Base-by-base conservation (phyloP, 2,797 vertebrate species). In the Furcifer pardalis region DNA sequence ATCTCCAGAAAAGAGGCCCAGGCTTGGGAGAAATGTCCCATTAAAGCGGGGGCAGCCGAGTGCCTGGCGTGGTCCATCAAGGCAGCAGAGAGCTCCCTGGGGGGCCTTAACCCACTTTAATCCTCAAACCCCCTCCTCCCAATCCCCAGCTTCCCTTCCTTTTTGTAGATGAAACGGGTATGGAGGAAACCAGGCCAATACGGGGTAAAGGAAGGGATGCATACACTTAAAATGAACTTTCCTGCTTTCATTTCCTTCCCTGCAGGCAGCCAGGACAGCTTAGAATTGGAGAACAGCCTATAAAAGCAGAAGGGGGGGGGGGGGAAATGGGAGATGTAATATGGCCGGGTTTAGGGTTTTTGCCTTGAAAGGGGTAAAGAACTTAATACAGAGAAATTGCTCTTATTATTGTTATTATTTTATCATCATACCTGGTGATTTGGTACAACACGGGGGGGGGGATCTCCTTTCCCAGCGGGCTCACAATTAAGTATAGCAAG, bases 181-280 rank as follows among this genome's bases (percentile, higher is more conserved):
- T 0, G 0, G 69, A 1, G 4, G 3, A 49, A 2, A 77, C 60
- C 52, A 12, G 86, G 13, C 79, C 68, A 15, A n/a, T 75, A 42
- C 1, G 13, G 25, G 17, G 42, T 12, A 6, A 73, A 73, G 42
- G 74, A 46, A 37, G 40, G 52, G 83, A 27, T 49, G 37, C n/a
- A 15, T 15, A 62, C 30, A 46, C 52, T 69, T 32, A 49, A 82
- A 32, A 63, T 23, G 79, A 30, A 21, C n/a, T 69, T 37, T 82
- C 8, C 63, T 6, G 1, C 63, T 13, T 23, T 32, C 69, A 4
- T 1, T 62, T 42, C n/a, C 15, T 7, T n/a, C 65, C 35, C 23
- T 0, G 0, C 3, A 42, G 17, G 69, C 0, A 0, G 27, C 35
- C 25, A 10, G 10, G 21, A 15, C 21, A 15, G 12, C 23, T n/a